Evolutionary conservation across 2,113 vertebrate species (phyloP).

Genomic region (Macaca mulatta): DNA sequence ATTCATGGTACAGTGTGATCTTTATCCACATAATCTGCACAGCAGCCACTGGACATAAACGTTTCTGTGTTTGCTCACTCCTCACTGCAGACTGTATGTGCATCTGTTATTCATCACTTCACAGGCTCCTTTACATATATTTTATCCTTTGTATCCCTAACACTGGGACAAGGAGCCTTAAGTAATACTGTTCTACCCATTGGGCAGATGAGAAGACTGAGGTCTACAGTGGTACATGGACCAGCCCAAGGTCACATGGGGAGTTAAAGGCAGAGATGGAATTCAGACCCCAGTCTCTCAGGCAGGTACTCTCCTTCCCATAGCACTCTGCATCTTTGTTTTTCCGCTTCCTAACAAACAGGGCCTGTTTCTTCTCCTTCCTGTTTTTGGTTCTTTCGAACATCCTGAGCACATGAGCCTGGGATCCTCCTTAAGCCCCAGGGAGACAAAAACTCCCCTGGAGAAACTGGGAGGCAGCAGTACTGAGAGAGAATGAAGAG

Average conservation of each 20-base stretch:
- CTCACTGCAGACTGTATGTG: not conserved
- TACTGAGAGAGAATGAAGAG: not conserved
- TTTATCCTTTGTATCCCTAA: not conserved
- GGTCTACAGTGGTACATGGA: not conserved
- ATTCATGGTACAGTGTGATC: not conserved
- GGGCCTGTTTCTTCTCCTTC: not conserved
- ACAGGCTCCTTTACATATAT: too few relatives aligned
- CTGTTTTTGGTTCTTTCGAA: not conserved
- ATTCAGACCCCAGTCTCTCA: too few relatives aligned
- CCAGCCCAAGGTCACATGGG: not conserved
- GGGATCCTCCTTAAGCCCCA: not conserved
- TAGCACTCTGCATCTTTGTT: accelerated
- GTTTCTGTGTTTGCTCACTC: not conserved
- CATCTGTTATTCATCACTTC: accelerated
- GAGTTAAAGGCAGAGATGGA: not conserved
- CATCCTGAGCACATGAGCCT: not conserved
- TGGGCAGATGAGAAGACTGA: not conserved
- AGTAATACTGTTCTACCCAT: not conserved
- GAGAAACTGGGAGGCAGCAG: not conserved
- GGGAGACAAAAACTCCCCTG: not conserved
- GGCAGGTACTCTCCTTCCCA: not conserved
- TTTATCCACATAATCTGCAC: not conserved
- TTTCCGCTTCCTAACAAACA: not conserved
- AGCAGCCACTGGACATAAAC: too few relatives aligned
- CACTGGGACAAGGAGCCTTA: not conserved